Conservation (phyloP, 2,888 invertebrate species). For the Rotaria socialis region DNA sequence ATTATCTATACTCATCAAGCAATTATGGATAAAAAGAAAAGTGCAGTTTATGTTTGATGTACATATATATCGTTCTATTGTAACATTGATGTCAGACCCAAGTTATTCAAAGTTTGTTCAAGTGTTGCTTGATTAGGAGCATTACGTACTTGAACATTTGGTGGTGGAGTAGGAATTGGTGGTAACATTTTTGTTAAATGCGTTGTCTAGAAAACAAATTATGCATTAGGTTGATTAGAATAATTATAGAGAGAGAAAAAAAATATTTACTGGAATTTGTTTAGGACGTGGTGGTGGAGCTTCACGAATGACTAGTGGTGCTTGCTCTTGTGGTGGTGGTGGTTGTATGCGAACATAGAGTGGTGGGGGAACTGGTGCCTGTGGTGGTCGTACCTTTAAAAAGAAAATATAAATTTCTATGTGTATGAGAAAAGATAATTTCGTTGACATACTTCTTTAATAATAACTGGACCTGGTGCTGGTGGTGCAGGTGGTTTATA, state of each 20-base stretch:
- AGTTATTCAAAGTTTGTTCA: neutral
- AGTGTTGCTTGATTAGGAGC: neutral
- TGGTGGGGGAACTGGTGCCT: constrained; percentile 18
- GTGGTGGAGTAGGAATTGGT: neutral
- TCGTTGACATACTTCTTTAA: neutral
- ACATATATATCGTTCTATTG: neutral
- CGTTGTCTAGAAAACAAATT: neutral
- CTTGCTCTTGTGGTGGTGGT: constrained; percentile 12
- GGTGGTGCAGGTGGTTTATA: constrained; percentile 14
- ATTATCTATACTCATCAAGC: neutral
- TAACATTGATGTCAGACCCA: neutral
- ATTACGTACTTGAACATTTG: neutral
- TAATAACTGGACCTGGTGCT: constrained; percentile 19
- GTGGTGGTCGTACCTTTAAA: constrained; percentile 15
- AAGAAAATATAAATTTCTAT: neutral
- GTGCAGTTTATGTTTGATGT: neutral
- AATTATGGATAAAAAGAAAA: neutral
- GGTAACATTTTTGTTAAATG: neutral
- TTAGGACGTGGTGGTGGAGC: neutral
- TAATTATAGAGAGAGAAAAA: neutral
- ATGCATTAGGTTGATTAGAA: neutral
- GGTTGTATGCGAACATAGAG: neutral
- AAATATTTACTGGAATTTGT: neutral
- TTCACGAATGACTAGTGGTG: constrained; percentile 30
- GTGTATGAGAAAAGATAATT: neutral